These are phyloP conservation scores for Eulemur rubriventer DNA, from an alignment of 2,797 vertebrate species.

Conservation along the genomic window DNA sequence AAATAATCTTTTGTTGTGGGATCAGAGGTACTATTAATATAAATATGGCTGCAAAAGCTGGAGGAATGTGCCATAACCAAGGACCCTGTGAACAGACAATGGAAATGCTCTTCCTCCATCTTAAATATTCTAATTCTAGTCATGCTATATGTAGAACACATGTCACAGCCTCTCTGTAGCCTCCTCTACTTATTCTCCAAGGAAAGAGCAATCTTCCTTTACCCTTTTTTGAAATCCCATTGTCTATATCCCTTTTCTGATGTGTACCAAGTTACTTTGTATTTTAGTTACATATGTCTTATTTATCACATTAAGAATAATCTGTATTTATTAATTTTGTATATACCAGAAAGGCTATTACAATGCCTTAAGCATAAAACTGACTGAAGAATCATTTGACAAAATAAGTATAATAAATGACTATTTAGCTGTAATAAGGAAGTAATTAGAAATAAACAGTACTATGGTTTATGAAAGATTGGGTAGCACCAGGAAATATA, in stretches of 20 bases:
- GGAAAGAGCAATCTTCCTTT: not conserved
- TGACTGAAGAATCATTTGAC: slow-evolving; percentile 1
- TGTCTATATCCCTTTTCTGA: not conserved
- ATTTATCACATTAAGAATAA: not conserved
- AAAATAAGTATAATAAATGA: not conserved
- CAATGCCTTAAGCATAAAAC: not conserved
- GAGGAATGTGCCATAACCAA: not conserved
- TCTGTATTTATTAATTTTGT: not conserved
- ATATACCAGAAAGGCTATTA: not conserved
- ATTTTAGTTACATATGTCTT: not conserved
- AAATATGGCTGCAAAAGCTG: not conserved
- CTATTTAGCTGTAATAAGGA: not conserved
- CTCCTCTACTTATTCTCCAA: not conserved
- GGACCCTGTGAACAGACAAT: not conserved
- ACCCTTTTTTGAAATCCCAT: not conserved
- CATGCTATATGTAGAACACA: not conserved
- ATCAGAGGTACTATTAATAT: not conserved
- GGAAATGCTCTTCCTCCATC: not conserved
- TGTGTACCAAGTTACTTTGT: not conserved
- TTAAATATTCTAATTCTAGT: not conserved
- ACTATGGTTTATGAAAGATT: not conserved
- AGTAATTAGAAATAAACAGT: not conserved
- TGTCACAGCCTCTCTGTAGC: not conserved
- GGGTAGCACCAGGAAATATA: not conserved
- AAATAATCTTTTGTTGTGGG: not conserved